Evolutionary conservation across 2,797 vertebrate genomes (phyloP).

Genomic region (Natrix natrix): DNA sequence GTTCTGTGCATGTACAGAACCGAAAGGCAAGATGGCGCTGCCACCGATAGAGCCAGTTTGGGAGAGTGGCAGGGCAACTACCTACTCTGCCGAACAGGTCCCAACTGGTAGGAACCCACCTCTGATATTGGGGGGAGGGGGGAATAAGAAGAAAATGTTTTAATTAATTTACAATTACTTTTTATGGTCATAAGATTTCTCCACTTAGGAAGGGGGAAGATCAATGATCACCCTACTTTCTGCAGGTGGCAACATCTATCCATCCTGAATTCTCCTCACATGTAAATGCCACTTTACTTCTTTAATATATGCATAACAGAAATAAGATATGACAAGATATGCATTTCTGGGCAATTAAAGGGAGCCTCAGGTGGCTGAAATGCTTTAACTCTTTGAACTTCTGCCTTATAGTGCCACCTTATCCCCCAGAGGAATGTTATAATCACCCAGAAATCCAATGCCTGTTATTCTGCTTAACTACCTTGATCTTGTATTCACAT

Average conservation of each 20-base stretch:
- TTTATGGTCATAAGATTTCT: constrained; percentile 47
- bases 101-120: no score
- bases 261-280: constrained; percentile 36
- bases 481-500: constrained; percentile 58
- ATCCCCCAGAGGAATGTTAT: constrained; percentile 19
- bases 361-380: constrained; percentile 44
- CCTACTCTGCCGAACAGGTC: no score
- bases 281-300: constrained; percentile 54
- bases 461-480: constrained; percentile 34
- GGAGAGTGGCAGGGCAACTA: no score
- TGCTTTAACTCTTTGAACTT: constrained; percentile 46
- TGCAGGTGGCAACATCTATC: constrained; percentile 28
- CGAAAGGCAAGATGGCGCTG: no score
- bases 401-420: not conserved
- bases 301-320: constrained; percentile 16
- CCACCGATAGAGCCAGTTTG: no score
- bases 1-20: no score
- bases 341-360: constrained; percentile 56
- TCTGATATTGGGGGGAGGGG: no score
- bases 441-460: constrained; percentile 27
- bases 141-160: constrained; percentile 41
- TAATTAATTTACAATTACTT: constrained; percentile 69
- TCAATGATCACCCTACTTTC: constrained; percentile 29
- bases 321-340: constrained; percentile 45
- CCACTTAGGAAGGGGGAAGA: constrained; percentile 11